phyloP scores from a whole-genome alignment of 2,888 invertebrate genomes.

The Synanthedon myopaeformis region DNA sequence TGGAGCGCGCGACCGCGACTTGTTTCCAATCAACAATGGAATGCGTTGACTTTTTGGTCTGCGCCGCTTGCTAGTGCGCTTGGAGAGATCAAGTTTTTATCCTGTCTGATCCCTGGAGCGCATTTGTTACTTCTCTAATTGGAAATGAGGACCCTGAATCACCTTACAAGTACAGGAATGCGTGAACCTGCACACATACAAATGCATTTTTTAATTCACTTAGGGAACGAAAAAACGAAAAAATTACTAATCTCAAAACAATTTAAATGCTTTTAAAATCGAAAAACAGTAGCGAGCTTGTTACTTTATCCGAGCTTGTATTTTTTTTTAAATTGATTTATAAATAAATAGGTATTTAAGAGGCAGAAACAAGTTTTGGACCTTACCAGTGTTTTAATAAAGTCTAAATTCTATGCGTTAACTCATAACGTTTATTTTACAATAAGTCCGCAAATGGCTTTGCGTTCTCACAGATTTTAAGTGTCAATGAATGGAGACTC shows the following conservation, averaged over 20 bases:
- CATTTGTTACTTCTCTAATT: constrained; percentile 19
- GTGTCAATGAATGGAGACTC: neutral
- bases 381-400: too few species aligned
- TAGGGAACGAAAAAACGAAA: neutral
- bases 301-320: too few species aligned
- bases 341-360: too few species aligned
- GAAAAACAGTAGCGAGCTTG: too few species aligned
- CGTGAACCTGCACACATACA: neutral
- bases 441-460: neutral
- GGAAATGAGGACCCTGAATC: constrained; percentile 3
- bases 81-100: constrained; percentile 48
- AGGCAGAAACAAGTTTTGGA: too few species aligned
- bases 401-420: too few species aligned
- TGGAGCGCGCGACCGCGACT: constrained; percentile 49
- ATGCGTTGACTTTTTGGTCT: constrained; percentile 59
- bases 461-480: neutral
- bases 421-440: too few species aligned
- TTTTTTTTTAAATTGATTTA: too few species aligned
- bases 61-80: constrained; percentile 19
- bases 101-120: constrained; percentile 18
- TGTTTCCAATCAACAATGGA: constrained; percentile 65
- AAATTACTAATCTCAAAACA: too few species aligned
- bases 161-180: neutral
- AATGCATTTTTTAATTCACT: neutral
- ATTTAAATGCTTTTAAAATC: too few species aligned